A percentile compares a stretch with the other conserved stretches of the same genome.
Conservation (phyloP, 1,140 invertebrate species). For the Drosophila melanogaster region DNA sequence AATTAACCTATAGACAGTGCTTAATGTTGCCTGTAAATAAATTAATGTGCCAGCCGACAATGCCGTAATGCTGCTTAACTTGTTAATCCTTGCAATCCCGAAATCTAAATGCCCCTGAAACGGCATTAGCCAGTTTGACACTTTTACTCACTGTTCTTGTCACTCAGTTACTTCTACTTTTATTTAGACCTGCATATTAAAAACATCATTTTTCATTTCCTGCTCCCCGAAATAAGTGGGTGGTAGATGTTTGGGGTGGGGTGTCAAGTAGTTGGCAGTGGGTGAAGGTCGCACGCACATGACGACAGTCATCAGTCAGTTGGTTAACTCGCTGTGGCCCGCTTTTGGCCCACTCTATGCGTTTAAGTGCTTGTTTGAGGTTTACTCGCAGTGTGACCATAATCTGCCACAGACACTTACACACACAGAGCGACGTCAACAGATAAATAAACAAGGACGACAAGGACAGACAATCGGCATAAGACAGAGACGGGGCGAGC, state of each 20-base stretch:
- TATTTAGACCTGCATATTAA: conserved; percentile 53
- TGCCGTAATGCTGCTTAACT: conserved; percentile 31
- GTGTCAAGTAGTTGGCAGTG: neutral
- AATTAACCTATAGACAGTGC: conserved; percentile 56
- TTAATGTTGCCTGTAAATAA: conserved; percentile 39
- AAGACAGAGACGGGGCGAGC: conserved; percentile 6
- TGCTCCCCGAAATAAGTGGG: conserved; percentile 2
- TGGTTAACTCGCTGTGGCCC: conserved; percentile 64
- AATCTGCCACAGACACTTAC: conserved; percentile 77
- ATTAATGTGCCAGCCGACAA: conserved; percentile 15
- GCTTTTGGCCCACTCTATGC: conserved; percentile 37
- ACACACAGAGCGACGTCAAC: conserved; percentile 53
- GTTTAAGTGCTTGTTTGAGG: conserved; percentile 78
- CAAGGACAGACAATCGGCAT: conserved; percentile 26
- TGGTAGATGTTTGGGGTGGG: neutral
- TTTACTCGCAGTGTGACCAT: conserved; percentile 78
- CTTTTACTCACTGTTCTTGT: conserved; percentile 36
- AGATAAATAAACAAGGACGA: conserved; percentile 66
- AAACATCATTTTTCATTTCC: conserved; percentile 73
- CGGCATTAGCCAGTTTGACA: conserved; percentile 42
- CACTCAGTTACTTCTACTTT: conserved; percentile 31
- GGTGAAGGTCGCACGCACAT: conserved; percentile 55
- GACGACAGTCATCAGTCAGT: conserved; percentile 77
- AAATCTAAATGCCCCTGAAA: conserved; percentile 35
- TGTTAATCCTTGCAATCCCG: conserved; percentile 32